phyloP scores from a whole-genome alignment of 2,888 invertebrate genomes.

The Idaea dimidiata region DNA sequence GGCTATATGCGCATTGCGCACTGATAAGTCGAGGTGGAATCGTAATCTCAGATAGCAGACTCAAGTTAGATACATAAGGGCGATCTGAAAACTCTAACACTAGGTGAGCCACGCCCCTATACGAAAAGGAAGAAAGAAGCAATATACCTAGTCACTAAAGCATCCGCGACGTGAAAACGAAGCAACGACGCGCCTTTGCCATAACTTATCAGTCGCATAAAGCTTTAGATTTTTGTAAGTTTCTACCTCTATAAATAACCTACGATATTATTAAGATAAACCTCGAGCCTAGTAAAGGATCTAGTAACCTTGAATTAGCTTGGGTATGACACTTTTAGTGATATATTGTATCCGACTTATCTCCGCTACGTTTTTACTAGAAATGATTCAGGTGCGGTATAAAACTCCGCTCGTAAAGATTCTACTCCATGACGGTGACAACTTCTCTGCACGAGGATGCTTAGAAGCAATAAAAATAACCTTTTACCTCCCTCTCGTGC shows the following conservation, averaged over 20 bases:
- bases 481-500: not conserved
- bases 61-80: no score
- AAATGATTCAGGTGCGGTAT: not conserved
- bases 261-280: not conserved
- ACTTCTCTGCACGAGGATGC: not conserved
- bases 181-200: no score
- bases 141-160: no score
- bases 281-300: not conserved
- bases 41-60: no score
- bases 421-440: not conserved
- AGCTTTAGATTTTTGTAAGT: no score
- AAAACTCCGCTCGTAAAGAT: not conserved
- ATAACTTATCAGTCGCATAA: no score
- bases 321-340: not conserved
- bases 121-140: no score
- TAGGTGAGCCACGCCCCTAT: no score
- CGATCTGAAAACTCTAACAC: no score
- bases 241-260: not conserved
- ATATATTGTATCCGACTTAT: conserved; percentile 1
- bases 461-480: not conserved
- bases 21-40: no score
- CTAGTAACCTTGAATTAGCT: not conserved
- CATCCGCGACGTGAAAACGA: no score
- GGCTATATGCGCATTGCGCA: no score
- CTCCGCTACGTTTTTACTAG: not conserved